phyloP scores from a whole-genome alignment of 2,113 vertebrate species.

The Sprattus sprattus region DNA sequence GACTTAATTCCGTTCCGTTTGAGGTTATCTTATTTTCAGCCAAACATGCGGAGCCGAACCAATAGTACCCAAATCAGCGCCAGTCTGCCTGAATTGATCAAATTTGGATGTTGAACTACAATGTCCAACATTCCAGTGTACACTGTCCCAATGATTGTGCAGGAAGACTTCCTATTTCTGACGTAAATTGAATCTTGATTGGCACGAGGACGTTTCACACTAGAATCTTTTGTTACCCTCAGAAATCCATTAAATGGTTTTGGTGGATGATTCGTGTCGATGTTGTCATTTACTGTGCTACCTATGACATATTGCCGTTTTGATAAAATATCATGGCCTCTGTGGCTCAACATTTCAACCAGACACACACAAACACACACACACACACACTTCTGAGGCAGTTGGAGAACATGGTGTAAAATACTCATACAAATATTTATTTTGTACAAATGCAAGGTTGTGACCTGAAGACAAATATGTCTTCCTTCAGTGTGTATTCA shows the following conservation, averaged over 20 bases:
- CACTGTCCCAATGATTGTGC: neutral
- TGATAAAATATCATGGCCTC: neutral
- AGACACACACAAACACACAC: neutral
- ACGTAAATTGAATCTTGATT: neutral
- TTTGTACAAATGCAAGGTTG: slow-evolving; percentile 59
- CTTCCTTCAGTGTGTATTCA: slow-evolving; percentile 11
- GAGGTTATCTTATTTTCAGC: neutral
- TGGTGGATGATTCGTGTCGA: neutral
- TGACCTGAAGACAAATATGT: slow-evolving; percentile 12
- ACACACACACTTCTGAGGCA: slow-evolving; percentile 7
- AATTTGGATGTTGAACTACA: neutral
- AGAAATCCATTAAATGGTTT: neutral
- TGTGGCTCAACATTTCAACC: neutral
- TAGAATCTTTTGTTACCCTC: neutral
- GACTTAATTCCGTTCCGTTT: neutral
- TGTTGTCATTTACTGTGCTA: neutral
- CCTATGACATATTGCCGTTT: too few relatives aligned
- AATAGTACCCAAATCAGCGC: neutral
- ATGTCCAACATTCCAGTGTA: neutral
- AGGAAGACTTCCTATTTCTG: neutral
- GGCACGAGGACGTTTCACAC: neutral
- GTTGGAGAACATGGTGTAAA: slow-evolving; percentile 26
- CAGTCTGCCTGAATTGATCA: neutral
- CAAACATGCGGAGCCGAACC: neutral
- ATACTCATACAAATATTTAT: slow-evolving; percentile 67